Evolutionary conservation across 2,797 vertebrate genomes (phyloP).

Genomic region (Paramormyrops hopkinsi): DNA sequence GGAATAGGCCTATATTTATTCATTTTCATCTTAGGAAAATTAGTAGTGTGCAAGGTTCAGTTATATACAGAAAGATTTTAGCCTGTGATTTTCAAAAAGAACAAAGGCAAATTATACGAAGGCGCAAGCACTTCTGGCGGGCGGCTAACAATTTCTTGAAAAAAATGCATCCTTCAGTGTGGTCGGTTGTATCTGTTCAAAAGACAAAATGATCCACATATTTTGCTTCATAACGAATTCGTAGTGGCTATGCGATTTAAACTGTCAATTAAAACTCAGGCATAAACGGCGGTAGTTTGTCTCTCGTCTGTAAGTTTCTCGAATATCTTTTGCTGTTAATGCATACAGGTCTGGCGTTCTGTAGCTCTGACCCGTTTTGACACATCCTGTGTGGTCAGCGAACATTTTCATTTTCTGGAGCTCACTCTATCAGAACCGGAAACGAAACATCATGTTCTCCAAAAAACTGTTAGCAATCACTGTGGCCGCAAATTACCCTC

Average conservation of each 20-base stretch:
- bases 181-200: background rate
- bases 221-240: background rate
- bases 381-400: constrained; percentile 41
- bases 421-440: constrained; percentile 35
- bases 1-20: background rate
- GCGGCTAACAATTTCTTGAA: background rate
- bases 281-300: background rate
- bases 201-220: background rate
- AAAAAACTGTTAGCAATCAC: constrained; percentile 29
- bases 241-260: background rate
- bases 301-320: background rate
- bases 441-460: constrained; percentile 32
- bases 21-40: background rate
- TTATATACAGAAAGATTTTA: background rate
- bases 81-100: background rate
- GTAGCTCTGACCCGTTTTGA: constrained; percentile 40
- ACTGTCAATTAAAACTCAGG: background rate
- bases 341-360: constrained; percentile 18
- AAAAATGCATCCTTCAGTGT: background rate
- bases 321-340: background rate
- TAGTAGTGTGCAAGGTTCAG: background rate
- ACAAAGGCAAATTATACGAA: background rate
- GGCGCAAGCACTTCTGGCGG: background rate
- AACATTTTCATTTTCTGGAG: constrained; percentile 28
- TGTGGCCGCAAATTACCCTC: constrained; percentile 16